Conservation (phyloP, 2,888 invertebrate genomes). For the Cataglyphis albicans region DNA sequence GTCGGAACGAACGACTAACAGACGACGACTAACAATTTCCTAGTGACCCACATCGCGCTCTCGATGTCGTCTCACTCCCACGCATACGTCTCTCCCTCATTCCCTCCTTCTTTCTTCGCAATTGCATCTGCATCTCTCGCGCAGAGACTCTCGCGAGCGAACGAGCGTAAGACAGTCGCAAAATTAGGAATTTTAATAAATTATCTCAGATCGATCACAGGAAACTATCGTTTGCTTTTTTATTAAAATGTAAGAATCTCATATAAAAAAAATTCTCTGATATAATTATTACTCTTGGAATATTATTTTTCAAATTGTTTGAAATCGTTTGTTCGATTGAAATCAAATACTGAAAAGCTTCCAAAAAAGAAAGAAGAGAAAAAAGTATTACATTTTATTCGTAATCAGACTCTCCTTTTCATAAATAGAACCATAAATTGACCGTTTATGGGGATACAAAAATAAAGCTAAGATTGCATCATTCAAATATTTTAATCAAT, state of each 20-base stretch:
- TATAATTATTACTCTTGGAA: not conserved
- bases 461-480: not conserved
- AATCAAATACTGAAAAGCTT: not conserved
- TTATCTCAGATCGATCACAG: not conserved
- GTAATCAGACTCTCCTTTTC: not conserved
- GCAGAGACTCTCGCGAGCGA: not conserved
- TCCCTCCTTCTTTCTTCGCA: constrained; percentile 17
- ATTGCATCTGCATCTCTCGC: constrained; percentile 49
- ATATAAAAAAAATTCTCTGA: not conserved
- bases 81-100: constrained; percentile 51
- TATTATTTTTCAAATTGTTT: no score
- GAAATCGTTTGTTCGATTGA: no score
- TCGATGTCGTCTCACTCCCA: constrained; percentile 70
- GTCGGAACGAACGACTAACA: constrained; percentile 69
- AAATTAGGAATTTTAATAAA: constrained; percentile 17
- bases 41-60: constrained; percentile 82
- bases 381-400: not conserved
- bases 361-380: not conserved
- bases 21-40: constrained; percentile 82
- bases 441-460: not conserved
- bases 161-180: not conserved
- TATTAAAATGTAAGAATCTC: not conserved
- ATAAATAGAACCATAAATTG: not conserved
- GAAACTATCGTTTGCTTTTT: not conserved
- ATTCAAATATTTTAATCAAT: not conserved